Conservation (phyloP, 1,140 invertebrate genomes). For the Zeugodacus cucurbitae region DNA sequence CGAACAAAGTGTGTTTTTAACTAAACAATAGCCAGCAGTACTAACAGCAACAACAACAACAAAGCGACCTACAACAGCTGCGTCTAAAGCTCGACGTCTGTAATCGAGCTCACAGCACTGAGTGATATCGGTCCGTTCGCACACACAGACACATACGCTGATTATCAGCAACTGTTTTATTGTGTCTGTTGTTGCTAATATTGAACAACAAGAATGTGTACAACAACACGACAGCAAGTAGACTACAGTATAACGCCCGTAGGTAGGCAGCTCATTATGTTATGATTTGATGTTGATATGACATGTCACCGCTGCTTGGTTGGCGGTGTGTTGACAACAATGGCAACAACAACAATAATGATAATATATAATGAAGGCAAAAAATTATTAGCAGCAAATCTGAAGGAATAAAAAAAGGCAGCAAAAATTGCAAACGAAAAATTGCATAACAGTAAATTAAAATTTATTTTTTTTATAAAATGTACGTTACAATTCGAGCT, state of each 20-base stretch:
- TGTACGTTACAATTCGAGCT: no score
- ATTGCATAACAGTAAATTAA: background rate
- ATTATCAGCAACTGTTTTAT: background rate
- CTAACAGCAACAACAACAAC: background rate
- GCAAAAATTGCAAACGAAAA: background rate
- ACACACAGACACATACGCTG: no score
- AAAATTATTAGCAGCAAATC: background rate
- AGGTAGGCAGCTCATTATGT: conserved; percentile 15
- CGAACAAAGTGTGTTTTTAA: background rate
- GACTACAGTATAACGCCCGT: background rate
- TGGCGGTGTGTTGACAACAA: background rate
- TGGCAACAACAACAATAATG: background rate
- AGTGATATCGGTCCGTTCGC: background rate
- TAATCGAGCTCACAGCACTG: background rate
- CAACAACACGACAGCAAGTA: background rate
- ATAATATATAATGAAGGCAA: background rate
- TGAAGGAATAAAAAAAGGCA: background rate
- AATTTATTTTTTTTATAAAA: no score
- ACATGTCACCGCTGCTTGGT: conserved; percentile 19
- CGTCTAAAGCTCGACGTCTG: background rate
- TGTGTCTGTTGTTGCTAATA: conserved; percentile 9
- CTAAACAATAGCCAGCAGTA: background rate
- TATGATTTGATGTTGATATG: conserved; percentile 36
- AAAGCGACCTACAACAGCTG: background rate
- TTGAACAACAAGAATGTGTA: background rate